Base-by-base conservation (phyloP, 2,888 invertebrate genomes). In the Oligia fasciuncula region DNA sequence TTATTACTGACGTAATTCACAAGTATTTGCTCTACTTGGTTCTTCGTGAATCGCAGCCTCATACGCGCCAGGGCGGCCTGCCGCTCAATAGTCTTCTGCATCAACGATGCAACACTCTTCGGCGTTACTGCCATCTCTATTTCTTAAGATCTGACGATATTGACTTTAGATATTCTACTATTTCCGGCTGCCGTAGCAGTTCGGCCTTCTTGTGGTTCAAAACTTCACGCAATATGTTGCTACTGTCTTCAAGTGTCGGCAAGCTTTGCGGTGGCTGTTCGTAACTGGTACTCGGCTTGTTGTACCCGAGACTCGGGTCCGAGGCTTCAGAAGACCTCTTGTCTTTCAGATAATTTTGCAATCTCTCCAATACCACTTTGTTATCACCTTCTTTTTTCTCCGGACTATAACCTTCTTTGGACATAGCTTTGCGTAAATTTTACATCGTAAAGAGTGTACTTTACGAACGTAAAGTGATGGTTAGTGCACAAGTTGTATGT, bases 391-490 rank as follows among this genome's bases (percentile, higher is more conserved):
- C 97, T 93, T 95, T 97, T 90, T 95, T 96, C 88, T 96, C 96
- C 81, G 94, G 91, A 92, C 92, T 94, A 95, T 96, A 96, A 96
- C 96, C 96, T 95, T 97, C 97, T 94, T 95, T 96, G 90, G 97
- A 96, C 97, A 97, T 97, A 77, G 93, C 94, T 94, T 87, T 81
- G 78, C 76, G 62, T 76, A 80, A 87, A 89, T 40, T 76, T 93
- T 91, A 91, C 93, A 93, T 93, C 74, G 81, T 88, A 77, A 74
- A 51, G 51, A 43, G 57, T 79, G 60, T 67, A 65, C 43, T 84
- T 76, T 74, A 74, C 19, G 23, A 46, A n/a, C 5, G n/a, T 17
- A 60, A 60, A 67, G 17, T 63, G 13, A 54, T 69, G 13, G 40
- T 29, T 66, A 80, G 1, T 29, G 19, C n/a, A 60, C 43, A 62